Evolutionary conservation across 1,140 invertebrate genomes (phyloP).

Genomic region (Hylyphantes graminicola): DNA sequence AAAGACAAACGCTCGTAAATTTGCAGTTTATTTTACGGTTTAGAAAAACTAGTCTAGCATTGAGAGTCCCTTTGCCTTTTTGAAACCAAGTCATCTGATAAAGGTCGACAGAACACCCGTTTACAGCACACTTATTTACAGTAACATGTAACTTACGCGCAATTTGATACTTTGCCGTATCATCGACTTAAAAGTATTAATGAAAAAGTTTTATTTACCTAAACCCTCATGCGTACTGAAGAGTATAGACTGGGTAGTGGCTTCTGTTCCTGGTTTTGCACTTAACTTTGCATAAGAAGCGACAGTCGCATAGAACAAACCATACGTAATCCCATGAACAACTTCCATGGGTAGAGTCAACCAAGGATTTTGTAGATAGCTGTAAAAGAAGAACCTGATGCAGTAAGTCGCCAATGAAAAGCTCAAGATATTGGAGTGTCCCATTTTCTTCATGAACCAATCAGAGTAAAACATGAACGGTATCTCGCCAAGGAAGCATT

Average conservation of each 20-base stretch:
- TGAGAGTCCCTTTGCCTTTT: neutral
- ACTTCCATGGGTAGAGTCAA: conserved; percentile 12
- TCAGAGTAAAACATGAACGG: conserved; percentile 88
- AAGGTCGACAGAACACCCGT: neutral
- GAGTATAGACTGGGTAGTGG: conserved; percentile 24
- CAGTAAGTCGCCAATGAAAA: neutral
- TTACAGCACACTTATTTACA: neutral
- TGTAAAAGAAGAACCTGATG: conserved; percentile 39
- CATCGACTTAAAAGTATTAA: neutral
- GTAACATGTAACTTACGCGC: neutral
- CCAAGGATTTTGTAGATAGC: conserved; percentile 34
- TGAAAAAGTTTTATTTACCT: conserved; percentile 1
- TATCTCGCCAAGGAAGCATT: conserved; percentile 86
- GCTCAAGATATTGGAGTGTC: neutral
- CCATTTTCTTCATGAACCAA: conserved; percentile 17
- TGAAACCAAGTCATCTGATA: neutral
- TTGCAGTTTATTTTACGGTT: no score
- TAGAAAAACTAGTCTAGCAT: neutral
- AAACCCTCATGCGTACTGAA: conserved; percentile 30
- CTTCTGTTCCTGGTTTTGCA: conserved; percentile 29
- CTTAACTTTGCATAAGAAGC: conserved; percentile 9
- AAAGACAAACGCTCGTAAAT: no score
- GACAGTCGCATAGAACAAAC: conserved; percentile 1
- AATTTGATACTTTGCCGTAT: neutral
- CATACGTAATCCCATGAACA: conserved; percentile 34